phyloP scores from a whole-genome alignment of 1,140 invertebrate species.

The Bradynema listronoti region DNA sequence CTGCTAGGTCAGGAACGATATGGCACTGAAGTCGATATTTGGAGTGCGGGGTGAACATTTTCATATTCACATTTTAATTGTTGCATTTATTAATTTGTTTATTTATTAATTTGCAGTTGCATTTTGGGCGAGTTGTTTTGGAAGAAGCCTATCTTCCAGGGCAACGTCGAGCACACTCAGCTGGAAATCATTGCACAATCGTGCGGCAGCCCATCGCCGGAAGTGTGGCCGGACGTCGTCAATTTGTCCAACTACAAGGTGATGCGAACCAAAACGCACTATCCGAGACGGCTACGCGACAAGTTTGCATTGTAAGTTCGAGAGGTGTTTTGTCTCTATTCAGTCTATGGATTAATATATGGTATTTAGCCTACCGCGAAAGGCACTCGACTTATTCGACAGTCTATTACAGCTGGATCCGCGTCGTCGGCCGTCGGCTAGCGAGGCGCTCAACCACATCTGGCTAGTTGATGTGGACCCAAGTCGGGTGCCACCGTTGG shows the following conservation, averaged over 20 bases:
- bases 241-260: constrained; percentile 84
- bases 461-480: constrained; percentile 88
- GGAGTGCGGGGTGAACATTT: constrained; percentile 79
- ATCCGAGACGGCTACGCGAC: constrained; percentile 76
- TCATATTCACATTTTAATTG: constrained; percentile 5
- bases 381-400: constrained; percentile 88
- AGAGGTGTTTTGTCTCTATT: too few species aligned
- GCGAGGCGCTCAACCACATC: constrained; percentile 80
- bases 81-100: too few species aligned
- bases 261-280: constrained; percentile 86
- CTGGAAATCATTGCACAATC: constrained; percentile 85
- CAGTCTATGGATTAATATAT: background rate
- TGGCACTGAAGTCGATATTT: constrained; percentile 98
- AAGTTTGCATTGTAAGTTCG: constrained; percentile 74
- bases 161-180: constrained; percentile 83
- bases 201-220: constrained; percentile 89
- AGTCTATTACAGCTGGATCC: constrained; percentile 94
- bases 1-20: constrained; percentile 69
- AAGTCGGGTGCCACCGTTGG: constrained; percentile 64
- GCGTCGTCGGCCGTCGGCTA: constrained; percentile 81
- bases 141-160: constrained; percentile 91
- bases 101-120: too few species aligned
- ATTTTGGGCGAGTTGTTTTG: constrained; percentile 94
- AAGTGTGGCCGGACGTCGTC: constrained; percentile 94
- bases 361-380: constrained; percentile 68